Evolutionary conservation across 2,888 invertebrate genomes (phyloP), one percentile per base, ranked within the genome.

Genomic region (Papilio protenor): DNA sequence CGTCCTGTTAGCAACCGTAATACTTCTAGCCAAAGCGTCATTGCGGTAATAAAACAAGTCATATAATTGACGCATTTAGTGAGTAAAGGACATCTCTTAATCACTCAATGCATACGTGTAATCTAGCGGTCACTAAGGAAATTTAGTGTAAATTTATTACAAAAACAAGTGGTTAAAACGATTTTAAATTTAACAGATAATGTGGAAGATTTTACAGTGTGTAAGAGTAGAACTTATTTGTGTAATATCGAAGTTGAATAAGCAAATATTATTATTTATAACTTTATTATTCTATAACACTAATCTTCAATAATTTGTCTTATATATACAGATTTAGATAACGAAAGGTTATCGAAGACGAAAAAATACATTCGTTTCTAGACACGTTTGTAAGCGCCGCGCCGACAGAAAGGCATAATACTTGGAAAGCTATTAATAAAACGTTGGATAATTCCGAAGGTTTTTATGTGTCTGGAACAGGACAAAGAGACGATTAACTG

Each of bases 391-490:
- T 57, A 21, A 79, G 57, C 80, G 83, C 81, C 85, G 57, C 80
- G 83, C 81, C 85, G 84, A 85, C 85, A 80, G 66, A 87, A 85
- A 87, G 85, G 79, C 82, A 89, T 89, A 88, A 90, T 91, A 89
- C 80, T 80, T 81, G 83, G 84, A 87, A 83, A 81, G 84, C 86
- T 85, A 89, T 89, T 87, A 91, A 90, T 87, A 82, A 84, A 83
- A 86, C 83, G 85, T 83, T 87, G 83, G 80, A 85, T 88, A 88
- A 88, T 90, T 91, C 84, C 87, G 86, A 83, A 84, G 82, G 82
- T 87, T 91, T 92, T 93, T 92, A 92, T 92, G 89, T 89, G 92
- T 92, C 92, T 92, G 91, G 90, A 89, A 82, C 82, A 80, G 87
- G 86, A 92, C 92, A 92, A 92, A 91, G 91, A 88, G 84, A 85